These are phyloP conservation scores for Drosophila crucigera DNA, from an alignment of 2,888 invertebrate species.

Conservation along the genomic window DNA sequence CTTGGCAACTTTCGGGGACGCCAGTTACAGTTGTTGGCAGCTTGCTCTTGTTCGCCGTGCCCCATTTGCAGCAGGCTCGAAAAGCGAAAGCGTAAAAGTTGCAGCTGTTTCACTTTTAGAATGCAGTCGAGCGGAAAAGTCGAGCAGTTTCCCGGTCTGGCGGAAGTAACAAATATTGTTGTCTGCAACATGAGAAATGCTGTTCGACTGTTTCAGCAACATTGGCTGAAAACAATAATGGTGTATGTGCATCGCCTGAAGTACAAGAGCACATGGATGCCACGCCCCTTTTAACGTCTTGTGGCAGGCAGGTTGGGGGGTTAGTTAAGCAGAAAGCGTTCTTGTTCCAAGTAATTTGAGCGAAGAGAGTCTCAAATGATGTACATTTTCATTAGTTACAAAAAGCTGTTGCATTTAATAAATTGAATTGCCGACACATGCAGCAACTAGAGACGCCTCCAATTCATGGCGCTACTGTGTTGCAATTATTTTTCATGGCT, in stretches of 20 bases:
- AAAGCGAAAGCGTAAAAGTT: constrained; percentile 14
- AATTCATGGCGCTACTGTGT: constrained; percentile 6
- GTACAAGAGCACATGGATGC: not conserved
- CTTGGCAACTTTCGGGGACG: constrained; percentile 4
- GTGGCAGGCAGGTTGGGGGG: constrained; percentile 5
- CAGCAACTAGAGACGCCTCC: constrained; percentile 34
- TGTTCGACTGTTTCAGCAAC: constrained; percentile 21
- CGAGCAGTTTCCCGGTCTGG: constrained; percentile 20
- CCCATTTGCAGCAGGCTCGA: not conserved
- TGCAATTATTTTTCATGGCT: constrained; percentile 51
- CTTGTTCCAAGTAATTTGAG: constrained; percentile 69
- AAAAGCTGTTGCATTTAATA: constrained; percentile 72
- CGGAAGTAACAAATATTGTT: constrained; percentile 26
- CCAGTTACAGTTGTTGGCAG: constrained; percentile 9
- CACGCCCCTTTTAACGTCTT: not conserved
- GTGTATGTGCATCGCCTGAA: not conserved
- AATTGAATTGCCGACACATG: constrained; percentile 66
- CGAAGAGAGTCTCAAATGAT: constrained; percentile 60
- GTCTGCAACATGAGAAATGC: constrained; percentile 15
- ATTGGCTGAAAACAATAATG: constrained; percentile 28
- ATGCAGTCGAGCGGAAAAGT: constrained; percentile 36
- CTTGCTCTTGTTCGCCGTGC: not conserved
- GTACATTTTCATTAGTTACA: constrained; percentile 77
- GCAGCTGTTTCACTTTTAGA: constrained; percentile 12
- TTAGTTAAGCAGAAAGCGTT: constrained; percentile 41